Conservation (phyloP, 2,797 vertebrate species). For the Strix occidentalis region DNA sequence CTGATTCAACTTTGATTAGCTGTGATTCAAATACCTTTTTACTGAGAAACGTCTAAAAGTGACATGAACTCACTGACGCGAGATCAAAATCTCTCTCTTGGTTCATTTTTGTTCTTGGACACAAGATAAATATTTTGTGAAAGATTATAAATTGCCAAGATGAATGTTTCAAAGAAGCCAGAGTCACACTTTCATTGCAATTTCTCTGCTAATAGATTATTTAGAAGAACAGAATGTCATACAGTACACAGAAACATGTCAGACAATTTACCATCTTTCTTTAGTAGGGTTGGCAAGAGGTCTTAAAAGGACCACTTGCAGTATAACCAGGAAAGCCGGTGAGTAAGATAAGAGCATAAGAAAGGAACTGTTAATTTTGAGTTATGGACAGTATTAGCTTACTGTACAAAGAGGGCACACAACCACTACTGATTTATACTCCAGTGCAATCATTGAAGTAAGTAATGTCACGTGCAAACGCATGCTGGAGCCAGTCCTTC, state of each 20-base stretch:
- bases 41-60: background rate
- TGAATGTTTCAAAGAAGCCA: background rate
- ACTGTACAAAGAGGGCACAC: rapidly evolving
- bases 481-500: background rate
- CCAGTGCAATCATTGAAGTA: background rate
- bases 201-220: conserved; percentile 31
- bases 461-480: rapidly evolving
- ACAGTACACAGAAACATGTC: background rate
- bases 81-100: background rate
- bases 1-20: background rate
- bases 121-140: background rate
- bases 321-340: background rate
- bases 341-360: background rate
- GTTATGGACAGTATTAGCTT: background rate
- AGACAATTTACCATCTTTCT: background rate
- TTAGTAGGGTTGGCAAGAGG: background rate
- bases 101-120: background rate
- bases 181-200: background rate
- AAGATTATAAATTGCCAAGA: conserved; percentile 4
- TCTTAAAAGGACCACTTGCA: background rate
- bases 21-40: background rate
- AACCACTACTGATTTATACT: background rate
- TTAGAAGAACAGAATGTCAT: conserved; percentile 2
- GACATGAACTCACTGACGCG: background rate
- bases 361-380: background rate